Evolutionary conservation across 2,888 invertebrate genomes (phyloP), one percentile per base, ranked within the genome.

Genomic region (Lepidonotus clava): DNA sequence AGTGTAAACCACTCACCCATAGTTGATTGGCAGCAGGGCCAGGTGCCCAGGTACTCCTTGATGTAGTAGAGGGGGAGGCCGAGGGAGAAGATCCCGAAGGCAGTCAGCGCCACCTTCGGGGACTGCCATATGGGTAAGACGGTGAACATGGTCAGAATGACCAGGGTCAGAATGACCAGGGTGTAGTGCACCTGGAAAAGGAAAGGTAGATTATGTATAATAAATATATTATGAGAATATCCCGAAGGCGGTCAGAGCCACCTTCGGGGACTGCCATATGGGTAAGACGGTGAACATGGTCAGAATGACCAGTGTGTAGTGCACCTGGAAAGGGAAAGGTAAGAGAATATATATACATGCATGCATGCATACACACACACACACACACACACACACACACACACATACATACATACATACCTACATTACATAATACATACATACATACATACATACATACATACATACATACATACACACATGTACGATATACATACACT

Each of bases 71-170:
- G 51, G 11, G 80, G 80, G 24, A 80, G 11, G 32, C 80, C 80
- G n/a, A 80, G 51, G 24, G 28, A 46, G 51, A 80, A 80, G 41
- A 80, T 51, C 11, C 41, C 41, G 14, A 80, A 5, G 1, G 80
- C 41, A n/a, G 80, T 80, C 11, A 18, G 28, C n/a, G 46, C 40
- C 5, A 80, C 80, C 1, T 2, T 28, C 2, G 80, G 80, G 5
- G 80, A 24, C 41, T 80, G 80, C 80, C 80, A 80, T 32, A 80
- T 41, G 11, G 80, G 80, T 21, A 80, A 0, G 0, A 46, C 46
- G 11, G 46, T 80, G 46, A 41, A 18, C 41, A 51, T 18, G 0
- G 28, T 24, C 4, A 80, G 28, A 1, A 41, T 28, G 0, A 80
- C n/a, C 14, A 51, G 8, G n/a, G 80, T 8, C n/a, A 41, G 18